phyloP scores from a whole-genome alignment of 1,140 invertebrate species.

The Lucilia cuprina region DNA sequence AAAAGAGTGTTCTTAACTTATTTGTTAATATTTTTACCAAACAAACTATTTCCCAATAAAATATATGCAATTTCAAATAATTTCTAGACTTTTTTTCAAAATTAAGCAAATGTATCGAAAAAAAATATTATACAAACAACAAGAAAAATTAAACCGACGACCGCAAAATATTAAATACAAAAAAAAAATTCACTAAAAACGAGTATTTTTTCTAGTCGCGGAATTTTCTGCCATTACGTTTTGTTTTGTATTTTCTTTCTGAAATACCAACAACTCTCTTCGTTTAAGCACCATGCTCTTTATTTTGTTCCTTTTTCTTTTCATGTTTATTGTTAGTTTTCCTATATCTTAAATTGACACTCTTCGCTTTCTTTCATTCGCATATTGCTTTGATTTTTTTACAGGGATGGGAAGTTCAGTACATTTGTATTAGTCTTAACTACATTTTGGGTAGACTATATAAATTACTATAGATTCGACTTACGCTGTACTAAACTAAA shows the following conservation, averaged over 20 bases:
- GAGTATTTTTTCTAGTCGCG: slow-evolving; percentile 34
- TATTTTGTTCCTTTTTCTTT: no score
- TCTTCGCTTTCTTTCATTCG: background rate
- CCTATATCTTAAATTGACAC: background rate
- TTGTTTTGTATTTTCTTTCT: background rate
- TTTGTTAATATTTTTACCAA: no score
- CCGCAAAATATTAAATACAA: background rate
- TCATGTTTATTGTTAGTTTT: no score
- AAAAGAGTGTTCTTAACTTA: no score
- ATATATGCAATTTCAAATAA: no score
- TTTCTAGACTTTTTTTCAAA: background rate
- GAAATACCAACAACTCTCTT: background rate
- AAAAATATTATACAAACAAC: background rate
- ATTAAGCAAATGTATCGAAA: background rate
- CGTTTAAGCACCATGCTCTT: no score
- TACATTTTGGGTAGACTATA: no score
- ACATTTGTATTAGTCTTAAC: no score
- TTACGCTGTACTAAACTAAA: no score
- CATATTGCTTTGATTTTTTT: background rate
- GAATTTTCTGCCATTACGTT: slow-evolving; percentile 28
- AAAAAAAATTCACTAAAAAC: slow-evolving; percentile 19
- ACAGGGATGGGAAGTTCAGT: no score
- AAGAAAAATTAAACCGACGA: background rate
- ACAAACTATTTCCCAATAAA: no score
- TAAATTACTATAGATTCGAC: no score